Evolutionary conservation across 2,113 vertebrate species (phyloP), one percentile per base, ranked within the genome.

Genomic region (Stegostoma tigrinum): DNA sequence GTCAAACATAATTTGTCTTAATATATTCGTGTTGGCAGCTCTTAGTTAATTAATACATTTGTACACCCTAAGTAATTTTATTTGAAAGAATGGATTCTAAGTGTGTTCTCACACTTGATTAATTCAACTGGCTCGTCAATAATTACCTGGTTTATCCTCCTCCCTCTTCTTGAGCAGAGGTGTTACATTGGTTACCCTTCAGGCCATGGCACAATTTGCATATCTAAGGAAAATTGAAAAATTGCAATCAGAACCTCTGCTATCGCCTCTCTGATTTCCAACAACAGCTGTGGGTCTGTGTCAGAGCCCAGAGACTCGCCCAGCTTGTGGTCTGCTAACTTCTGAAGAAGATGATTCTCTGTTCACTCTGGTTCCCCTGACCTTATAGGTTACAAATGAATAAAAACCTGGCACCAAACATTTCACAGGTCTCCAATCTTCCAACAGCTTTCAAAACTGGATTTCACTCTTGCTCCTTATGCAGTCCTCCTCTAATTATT

Each of bases 211-310:
- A 66, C 14, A 66, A 93, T 93, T 67, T 38, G 89, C n/a, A 93
- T 38, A 93, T 93, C 61, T 93, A 93, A 93, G 34, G 61, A 91
- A 93, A 61, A 93, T 93, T 42, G 61, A 23, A 93, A 93, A 67
- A 93, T 17, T 66, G 6, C 21, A 6, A n/a, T 67, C 89, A 91
- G 89, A 91, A 66, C 89, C 89, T 90, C 52, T 34, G 52, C 52
- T 61, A 34, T 89, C 3, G 12, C 48, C 48, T 89, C 86, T 64
- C 55, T 61, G n/a, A 66, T 3, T 67, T n/a, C 89, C n/a, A 38
- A 21, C 19, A 38, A 6, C 34, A 67, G 61, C n/a, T 19, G 66
- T 66, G 61, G 2, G 34, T 17, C 27, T 2, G 42, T 3, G 86
- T 14, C 61, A 90, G 27, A 17, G 34, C 75, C 75, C 78, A 80